Evolutionary conservation across 1,140 invertebrate species (phyloP).

Genomic region (Drosophila arawakana): DNA sequence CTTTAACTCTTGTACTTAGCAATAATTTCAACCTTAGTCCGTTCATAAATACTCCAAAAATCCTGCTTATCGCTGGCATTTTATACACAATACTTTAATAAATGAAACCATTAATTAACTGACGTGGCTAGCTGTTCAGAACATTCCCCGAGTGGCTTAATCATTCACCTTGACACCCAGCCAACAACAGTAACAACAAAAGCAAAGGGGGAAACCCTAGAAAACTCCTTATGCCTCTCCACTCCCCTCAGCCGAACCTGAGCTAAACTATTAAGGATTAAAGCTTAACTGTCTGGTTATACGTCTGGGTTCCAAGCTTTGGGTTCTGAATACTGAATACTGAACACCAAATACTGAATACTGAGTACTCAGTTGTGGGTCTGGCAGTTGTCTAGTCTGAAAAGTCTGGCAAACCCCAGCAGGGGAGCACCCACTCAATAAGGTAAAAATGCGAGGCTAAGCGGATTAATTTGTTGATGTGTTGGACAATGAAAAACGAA

Average conservation of each 20-base stretch:
- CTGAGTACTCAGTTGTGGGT: conserved; percentile 29
- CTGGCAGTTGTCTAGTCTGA: conserved; percentile 67
- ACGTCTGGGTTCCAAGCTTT: conserved; percentile 52
- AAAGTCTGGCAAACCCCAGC: conserved; percentile 32
- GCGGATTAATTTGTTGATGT: conserved; percentile 77
- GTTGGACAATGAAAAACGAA: conserved; percentile 55
- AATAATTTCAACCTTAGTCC: not conserved
- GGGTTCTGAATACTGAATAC: conserved; percentile 1
- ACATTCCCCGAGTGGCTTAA: conserved; percentile 46
- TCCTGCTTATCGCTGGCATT: conserved; percentile 28
- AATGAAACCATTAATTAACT: conserved; percentile 67
- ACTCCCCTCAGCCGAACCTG: conserved; percentile 27
- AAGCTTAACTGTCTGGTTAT: conserved; percentile 75
- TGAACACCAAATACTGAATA: too few species aligned
- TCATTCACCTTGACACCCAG: conserved; percentile 63
- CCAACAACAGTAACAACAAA: conserved; percentile 21
- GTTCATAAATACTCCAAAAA: conserved; percentile 7
- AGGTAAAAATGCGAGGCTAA: conserved; percentile 63
- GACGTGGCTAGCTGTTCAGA: conserved; percentile 15
- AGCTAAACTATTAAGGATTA: conserved; percentile 70
- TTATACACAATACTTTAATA: conserved; percentile 35
- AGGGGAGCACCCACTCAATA: conserved; percentile 47
- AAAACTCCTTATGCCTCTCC: conserved; percentile 9
- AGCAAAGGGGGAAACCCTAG: conserved; percentile 55
- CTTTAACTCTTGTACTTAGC: too few species aligned